phyloP scores from a whole-genome alignment of 2,888 invertebrate genomes.

The Caenorhabditis panamensis region DNA sequence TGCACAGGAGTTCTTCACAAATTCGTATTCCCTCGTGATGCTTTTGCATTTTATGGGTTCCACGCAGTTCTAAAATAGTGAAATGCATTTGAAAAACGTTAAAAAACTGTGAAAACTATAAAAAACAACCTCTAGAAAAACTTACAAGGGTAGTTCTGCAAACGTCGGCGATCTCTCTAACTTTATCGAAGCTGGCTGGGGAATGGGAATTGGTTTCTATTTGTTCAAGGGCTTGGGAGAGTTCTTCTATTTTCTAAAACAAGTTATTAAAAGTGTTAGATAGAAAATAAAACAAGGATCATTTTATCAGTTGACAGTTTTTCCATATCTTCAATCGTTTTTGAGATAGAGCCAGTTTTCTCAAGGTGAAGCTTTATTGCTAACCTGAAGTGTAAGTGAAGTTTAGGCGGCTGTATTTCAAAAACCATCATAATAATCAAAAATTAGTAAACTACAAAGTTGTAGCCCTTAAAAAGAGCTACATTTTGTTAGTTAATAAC shows the following conservation, averaged over 20 bases:
- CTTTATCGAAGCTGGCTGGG: neutral
- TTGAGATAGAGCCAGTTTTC: no score
- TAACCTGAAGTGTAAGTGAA: no score
- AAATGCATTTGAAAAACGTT: neutral
- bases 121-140: neutral
- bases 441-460: no score
- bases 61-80: slow-evolving; percentile 20
- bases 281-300: neutral
- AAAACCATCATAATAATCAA: no score
- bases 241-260: slow-evolving; percentile 34
- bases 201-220: neutral
- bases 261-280: neutral
- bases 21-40: slow-evolving; percentile 19
- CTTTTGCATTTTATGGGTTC: slow-evolving; percentile 34
- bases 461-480: no score
- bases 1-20: slow-evolving; percentile 7
- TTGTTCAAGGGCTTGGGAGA: slow-evolving; percentile 14
- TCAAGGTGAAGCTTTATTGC: no score
- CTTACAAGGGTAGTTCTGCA: slow-evolving; percentile 16
- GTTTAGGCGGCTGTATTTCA: no score
- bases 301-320: no score
- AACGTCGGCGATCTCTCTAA: neutral
- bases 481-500: no score
- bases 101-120: no score
- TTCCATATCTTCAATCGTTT: no score